Evolutionary conservation across 2,113 vertebrate genomes (phyloP).

Genomic region (Ceyx cyanopectus): DNA sequence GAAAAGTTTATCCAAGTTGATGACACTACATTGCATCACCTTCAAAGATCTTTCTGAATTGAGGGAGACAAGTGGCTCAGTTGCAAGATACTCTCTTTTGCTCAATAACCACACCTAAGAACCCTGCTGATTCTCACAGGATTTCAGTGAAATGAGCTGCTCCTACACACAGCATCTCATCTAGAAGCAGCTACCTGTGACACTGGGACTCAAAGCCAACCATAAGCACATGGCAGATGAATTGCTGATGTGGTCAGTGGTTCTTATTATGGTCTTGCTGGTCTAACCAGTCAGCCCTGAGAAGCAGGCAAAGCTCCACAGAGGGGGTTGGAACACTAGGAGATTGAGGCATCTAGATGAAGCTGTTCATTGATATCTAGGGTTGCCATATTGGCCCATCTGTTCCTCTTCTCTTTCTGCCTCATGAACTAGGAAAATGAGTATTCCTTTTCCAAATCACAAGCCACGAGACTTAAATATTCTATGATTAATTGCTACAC

Average conservation of each 20-base stretch:
- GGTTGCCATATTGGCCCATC: constrained; percentile 21
- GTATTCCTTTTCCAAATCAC: constrained; percentile 41
- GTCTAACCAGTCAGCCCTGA: background rate
- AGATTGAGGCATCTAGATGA: background rate
- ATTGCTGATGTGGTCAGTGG: background rate
- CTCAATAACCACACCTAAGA: no score
- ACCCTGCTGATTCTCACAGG: no score
- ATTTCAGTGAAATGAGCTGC: background rate
- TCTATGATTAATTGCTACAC: constrained; percentile 49
- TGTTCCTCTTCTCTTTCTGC: constrained; percentile 53
- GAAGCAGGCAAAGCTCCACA: background rate
- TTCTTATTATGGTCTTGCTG: background rate
- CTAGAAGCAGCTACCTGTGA: background rate
- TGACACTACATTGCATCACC: no score
- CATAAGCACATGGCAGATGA: background rate
- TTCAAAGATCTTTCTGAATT: no score
- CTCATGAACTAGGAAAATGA: constrained; percentile 56
- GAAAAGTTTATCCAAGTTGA: no score
- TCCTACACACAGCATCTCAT: background rate
- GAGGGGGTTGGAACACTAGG: background rate
- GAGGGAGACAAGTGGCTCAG: no score
- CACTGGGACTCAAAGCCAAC: background rate
- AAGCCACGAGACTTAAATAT: constrained; percentile 34
- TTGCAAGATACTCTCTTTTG: no score
- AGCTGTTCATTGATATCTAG: background rate